A percentile compares a stretch with the other conserved stretches of the same genome.
phyloP scores from a whole-genome alignment of 1,140 invertebrate genomes.

The Myzus persicae region DNA sequence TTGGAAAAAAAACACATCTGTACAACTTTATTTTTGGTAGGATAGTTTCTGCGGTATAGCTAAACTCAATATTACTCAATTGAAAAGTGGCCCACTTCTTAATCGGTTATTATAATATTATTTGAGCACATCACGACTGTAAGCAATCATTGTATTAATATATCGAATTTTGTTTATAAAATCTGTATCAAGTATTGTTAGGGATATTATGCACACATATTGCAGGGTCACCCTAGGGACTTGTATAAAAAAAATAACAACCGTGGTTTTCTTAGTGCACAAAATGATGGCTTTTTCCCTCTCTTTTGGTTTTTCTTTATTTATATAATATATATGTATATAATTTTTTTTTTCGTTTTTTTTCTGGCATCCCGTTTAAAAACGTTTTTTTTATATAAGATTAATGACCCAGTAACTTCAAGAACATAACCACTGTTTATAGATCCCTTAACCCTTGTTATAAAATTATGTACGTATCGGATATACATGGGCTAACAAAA shows the following conservation, averaged over 20 bases:
- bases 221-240: constrained; percentile 23
- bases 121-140: neutral
- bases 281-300: constrained; percentile 43
- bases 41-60: neutral
- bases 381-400: constrained; percentile 53
- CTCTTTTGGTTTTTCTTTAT: constrained; percentile 15
- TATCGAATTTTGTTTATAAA: neutral
- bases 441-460: constrained; percentile 57
- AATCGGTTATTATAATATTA: too few relatives aligned
- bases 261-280: constrained; percentile 43
- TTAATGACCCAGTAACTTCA: constrained; percentile 58
- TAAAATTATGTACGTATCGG: constrained; percentile 41
- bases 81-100: neutral
- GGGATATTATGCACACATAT: constrained; percentile 38
- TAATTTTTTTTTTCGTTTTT: constrained; percentile 38
- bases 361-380: constrained; percentile 53
- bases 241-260: constrained; percentile 50
- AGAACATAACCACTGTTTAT: constrained; percentile 57
- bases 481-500: constrained; percentile 22
- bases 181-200: neutral
- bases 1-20: neutral
- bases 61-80: neutral
- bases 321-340: neutral
- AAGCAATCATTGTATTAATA: neutral
- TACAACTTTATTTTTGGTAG: neutral